phyloP scores from a whole-genome alignment of 64 coral and sea anemone genomes.

The Dendrophyllia cribrosa region DNA sequence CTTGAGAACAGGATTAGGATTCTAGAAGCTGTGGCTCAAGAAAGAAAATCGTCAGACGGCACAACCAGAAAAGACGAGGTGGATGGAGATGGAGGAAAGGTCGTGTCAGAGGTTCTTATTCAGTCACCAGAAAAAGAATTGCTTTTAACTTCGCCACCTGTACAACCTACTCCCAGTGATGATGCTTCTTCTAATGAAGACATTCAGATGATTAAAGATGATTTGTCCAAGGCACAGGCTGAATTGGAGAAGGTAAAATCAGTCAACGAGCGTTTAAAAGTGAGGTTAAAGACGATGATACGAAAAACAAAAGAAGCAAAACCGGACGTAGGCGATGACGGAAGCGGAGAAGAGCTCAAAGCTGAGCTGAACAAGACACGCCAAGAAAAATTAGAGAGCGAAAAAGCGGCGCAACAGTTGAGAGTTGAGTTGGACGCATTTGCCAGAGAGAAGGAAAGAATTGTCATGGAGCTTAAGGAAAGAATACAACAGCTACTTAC shows the following conservation, averaged over 20 bases:
- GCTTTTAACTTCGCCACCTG: background rate
- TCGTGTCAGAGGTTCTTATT: slow-evolving; percentile 41
- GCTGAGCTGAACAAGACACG: slow-evolving; percentile 59
- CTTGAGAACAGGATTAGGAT: background rate
- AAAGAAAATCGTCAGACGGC: background rate
- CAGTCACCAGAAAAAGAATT: slow-evolving; percentile 66
- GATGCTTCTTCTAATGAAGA: background rate
- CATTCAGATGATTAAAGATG: slow-evolving; percentile 1
- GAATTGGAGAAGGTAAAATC: slow-evolving; percentile 18
- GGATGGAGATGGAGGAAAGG: slow-evolving; percentile 64
- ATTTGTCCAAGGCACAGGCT: slow-evolving; percentile 4
- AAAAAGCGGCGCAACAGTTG: slow-evolving; percentile 71
- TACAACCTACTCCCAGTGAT: background rate
- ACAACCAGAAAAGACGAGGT: slow-evolving; percentile 31
- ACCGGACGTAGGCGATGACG: slow-evolving; percentile 32
- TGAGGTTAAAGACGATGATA: slow-evolving; percentile 37
- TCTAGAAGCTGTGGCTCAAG: slow-evolving; percentile 23
- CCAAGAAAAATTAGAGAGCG: slow-evolving; percentile 77
- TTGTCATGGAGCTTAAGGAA: slow-evolving; percentile 57
- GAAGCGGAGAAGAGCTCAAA: background rate
- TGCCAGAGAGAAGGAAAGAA: slow-evolving; percentile 83
- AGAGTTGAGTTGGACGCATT: slow-evolving; percentile 77
- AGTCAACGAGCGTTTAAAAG: slow-evolving; percentile 30
- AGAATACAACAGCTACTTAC: slow-evolving; percentile 56
- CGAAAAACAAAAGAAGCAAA: slow-evolving; percentile 64